Evolutionary conservation across 2,797 vertebrate species (phyloP).

Genomic region (Halcyon smyrnensis): DNA sequence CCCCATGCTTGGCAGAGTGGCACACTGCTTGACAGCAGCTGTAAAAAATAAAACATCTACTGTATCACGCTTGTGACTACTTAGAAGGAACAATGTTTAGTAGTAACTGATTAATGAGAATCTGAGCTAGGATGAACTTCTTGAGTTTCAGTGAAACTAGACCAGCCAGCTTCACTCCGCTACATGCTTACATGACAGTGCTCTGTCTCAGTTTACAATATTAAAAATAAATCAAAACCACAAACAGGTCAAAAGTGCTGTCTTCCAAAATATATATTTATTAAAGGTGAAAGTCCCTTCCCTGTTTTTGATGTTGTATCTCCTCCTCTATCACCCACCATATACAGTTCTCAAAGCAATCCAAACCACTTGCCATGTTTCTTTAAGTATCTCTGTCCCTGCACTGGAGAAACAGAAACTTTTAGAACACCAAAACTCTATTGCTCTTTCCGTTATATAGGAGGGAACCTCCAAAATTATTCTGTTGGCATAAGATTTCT

Average conservation of each 20-base stretch:
- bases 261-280: neutral
- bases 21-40: neutral
- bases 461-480: neutral
- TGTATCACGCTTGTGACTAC: neutral
- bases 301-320: neutral
- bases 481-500: neutral
- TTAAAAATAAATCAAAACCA: neutral
- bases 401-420: neutral
- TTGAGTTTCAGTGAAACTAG: neutral
- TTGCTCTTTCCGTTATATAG: neutral
- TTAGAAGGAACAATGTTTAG: neutral
- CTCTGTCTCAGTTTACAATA: neutral
- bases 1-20: rapidly evolving
- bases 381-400: neutral
- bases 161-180: neutral
- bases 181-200: neutral
- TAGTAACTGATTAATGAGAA: neutral
- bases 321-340: rapidly evolving
- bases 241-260: neutral
- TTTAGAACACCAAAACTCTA: neutral
- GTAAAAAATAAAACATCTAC: neutral
- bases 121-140: neutral
- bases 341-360: neutral
- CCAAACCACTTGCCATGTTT: neutral
- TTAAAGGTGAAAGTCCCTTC: neutral